phyloP scores from a whole-genome alignment of 2,797 vertebrate genomes.

The Rhincodon typus region DNA sequence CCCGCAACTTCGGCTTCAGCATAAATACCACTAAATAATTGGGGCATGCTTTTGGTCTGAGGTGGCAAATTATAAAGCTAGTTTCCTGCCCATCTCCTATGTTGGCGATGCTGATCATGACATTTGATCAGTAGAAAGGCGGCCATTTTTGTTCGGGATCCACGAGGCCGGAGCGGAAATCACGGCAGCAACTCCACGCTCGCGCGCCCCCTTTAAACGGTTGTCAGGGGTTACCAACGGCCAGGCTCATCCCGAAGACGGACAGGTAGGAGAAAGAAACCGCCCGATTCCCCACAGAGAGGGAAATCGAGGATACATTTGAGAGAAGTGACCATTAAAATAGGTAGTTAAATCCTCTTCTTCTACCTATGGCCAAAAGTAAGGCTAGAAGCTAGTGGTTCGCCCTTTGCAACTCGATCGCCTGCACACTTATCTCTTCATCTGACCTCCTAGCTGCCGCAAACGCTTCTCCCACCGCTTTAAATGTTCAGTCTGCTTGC shows the following conservation, averaged over 20 bases:
- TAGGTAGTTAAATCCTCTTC: background rate
- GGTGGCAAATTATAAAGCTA: too few species aligned
- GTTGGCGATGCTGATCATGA: background rate
- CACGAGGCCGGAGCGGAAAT: background rate
- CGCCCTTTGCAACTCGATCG: background rate
- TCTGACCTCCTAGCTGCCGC: too few species aligned
- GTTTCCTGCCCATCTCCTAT: background rate
- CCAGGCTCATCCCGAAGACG: background rate
- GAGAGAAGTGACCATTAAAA: background rate
- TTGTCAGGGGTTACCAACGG: slow-evolving; percentile 8
- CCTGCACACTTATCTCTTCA: background rate
- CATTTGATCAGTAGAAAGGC: background rate
- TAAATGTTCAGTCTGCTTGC: background rate
- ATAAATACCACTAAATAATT: too few species aligned
- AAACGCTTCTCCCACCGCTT: background rate
- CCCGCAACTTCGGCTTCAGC: too few species aligned
- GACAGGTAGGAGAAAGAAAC: background rate
- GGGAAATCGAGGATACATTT: background rate
- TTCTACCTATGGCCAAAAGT: background rate
- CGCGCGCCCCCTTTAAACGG: background rate
- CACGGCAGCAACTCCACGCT: background rate
- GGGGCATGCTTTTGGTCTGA: too few species aligned
- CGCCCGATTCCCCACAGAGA: background rate
- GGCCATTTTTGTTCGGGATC: background rate
- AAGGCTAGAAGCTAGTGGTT: background rate